Evolutionary conservation across 2,113 vertebrate genomes (phyloP), one percentile per base, ranked within the genome.

Genomic region (Alouatta palliata): DNA sequence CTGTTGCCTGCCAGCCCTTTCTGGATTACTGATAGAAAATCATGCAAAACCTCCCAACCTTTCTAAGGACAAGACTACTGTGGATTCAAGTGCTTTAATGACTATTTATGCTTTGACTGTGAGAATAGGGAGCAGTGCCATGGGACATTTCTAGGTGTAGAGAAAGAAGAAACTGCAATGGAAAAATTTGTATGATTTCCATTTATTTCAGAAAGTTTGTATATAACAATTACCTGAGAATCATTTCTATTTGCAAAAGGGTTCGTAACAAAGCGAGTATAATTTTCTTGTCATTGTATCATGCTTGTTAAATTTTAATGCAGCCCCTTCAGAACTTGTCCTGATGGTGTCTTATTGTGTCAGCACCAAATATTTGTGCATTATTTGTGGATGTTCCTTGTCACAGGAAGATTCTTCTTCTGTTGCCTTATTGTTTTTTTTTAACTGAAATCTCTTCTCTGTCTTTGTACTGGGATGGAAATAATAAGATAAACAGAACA

Each of bases 1-100:
- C 19, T 95, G 23, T 32, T 23, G 47, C 96, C 96, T 98, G 98
- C 93, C 2, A 47, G 96, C 96, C 77, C 96, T 96, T 97, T 96
- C 96, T 82, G 91, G 97, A 87, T 96, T 96, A 97, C 83, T 95
- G 92, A 96, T 82, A 92, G 17, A 77, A 81, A 97, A 92, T 96
- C 96, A 43, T 70, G 89, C 90, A 66, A 95, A 96, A 95, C 87
- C 84, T 96, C 96, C 84, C 91, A 73, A 91, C 93, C 80, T 93
- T 97, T 93, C 96, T 71, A 94, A 96, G 94, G 89, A 97, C 43
- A 37, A 93, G 95, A 92, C 68, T 92, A 71, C 95, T 97, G 97
- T 97, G 94, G 93, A 87, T 98, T 97, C 94, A 96, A 98, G 95
- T 97, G 97, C 97, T 98, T 98, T 98, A 97, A 96, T 70, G 97